These are phyloP conservation scores for Rugalucina vietnamica DNA, from an alignment of 2,888 invertebrate genomes.

Conservation along the genomic window DNA sequence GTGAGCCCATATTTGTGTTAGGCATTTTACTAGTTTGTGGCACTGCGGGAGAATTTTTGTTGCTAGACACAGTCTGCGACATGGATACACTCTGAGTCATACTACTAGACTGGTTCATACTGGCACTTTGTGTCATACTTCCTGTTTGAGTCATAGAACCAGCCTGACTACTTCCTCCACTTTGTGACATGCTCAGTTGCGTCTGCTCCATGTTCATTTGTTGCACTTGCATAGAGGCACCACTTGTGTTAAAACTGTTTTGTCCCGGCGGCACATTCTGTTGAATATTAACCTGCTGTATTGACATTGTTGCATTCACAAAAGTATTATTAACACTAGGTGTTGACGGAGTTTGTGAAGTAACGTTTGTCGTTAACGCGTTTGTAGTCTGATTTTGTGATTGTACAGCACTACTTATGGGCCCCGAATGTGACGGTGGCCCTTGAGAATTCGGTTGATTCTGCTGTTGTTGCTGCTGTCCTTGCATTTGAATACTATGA, in stretches of 20 bases:
- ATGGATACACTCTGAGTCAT: constrained; percentile 62
- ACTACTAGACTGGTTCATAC: constrained; percentile 49
- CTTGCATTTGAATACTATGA: constrained; percentile 83
- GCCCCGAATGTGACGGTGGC: constrained; percentile 12
- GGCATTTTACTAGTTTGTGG: constrained; percentile 41
- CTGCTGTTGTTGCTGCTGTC: constrained; percentile 69
- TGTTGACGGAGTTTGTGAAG: constrained; percentile 68
- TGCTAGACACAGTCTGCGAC: constrained; percentile 43
- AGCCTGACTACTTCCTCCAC: constrained; percentile 46
- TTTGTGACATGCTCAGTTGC: constrained; percentile 61
- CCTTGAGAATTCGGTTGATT: constrained; percentile 28
- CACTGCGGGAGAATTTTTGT: background rate
- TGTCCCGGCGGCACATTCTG: constrained; percentile 66
- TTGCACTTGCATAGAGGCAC: constrained; percentile 78
- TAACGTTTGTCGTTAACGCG: constrained; percentile 39
- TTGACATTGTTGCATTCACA: constrained; percentile 85
- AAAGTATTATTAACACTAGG: constrained; percentile 85
- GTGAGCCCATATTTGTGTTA: constrained; percentile 16
- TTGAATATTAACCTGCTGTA: constrained; percentile 85
- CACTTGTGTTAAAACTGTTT: constrained; percentile 63
- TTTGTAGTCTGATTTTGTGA: constrained; percentile 48
- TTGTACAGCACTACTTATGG: constrained; percentile 40
- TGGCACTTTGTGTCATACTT: constrained; percentile 61
- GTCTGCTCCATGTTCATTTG: constrained; percentile 77
- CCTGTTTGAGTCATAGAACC: constrained; percentile 48